Evolutionary conservation across 2,797 vertebrate species (phyloP), one percentile per base, ranked within the genome.

Genomic region (Amblyopsis hoosieri): DNA sequence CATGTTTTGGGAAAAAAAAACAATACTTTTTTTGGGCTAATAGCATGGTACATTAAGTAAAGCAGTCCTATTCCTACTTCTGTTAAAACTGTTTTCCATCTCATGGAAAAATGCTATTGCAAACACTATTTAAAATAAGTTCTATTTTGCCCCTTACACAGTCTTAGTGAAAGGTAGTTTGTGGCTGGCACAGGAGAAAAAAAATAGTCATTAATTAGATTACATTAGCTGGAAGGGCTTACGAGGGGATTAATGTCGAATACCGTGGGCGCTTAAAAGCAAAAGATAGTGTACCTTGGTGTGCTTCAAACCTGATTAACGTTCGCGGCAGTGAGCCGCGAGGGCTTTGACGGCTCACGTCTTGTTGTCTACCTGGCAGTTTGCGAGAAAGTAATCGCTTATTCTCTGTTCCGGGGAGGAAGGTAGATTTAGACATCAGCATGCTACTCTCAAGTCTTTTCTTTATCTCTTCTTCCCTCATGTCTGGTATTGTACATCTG

Each of bases 151-250:
- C 17, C 50, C 50, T 53, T 3, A 37, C 51, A 19, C 51, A 9
- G 17, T 10, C 23, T 17, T 15, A 52, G 14, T 50, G 4, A 54
- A 29, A 12, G 37, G 73, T 59, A 66, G 67, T 88, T 84, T 81
- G 71, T 53, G 69, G 74, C 57, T 63, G 59, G 71, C 73, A 68
- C 55, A 48, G 59, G 47, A 14, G 55, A 45, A 69, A 64, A 71
- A 67, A 75, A 81, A 79, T 80, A 82, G 81, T 87, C 80, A 85
- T 88, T 90, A 91, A 93, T 94, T 93, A 89, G 90, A 92, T 93
- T 93, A 93, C 83, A 84, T 86, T 85, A 84, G 80, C 85, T 83
- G 76, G 75, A 85, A 83, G 88, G 85, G 91, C 84, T 91, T 86
- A 90, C 73, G 37, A 62, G 37, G 23, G 90, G 90, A 93, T 93